Conservation (phyloP, 2,113 vertebrate species). For the Callocephalon fimbriatum region DNA sequence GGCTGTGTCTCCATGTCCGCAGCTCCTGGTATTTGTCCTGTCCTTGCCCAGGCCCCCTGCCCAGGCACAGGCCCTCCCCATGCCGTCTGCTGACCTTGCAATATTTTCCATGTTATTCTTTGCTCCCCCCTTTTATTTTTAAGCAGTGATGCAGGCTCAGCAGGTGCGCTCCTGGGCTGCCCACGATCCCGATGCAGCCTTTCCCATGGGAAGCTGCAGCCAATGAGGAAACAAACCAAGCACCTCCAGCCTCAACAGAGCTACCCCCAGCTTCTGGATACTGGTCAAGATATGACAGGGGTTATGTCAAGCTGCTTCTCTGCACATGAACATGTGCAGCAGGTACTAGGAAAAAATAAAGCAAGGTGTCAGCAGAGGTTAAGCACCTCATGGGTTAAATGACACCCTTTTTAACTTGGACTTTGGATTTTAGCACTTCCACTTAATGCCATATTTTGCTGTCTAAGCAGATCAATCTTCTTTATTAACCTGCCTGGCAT, state of each 20-base stretch:
- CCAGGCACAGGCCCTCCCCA: neutral
- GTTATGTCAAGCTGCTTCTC: neutral
- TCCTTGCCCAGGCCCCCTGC: neutral
- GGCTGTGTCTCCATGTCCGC: neutral
- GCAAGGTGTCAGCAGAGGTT: neutral
- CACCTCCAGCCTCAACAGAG: neutral
- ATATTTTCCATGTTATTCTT: constrained; percentile 10
- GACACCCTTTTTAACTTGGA: neutral
- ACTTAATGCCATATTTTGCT: neutral
- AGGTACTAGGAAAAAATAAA: neutral
- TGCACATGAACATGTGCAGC: neutral
- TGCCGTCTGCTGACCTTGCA: neutral
- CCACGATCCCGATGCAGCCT: neutral
- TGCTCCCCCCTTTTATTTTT: constrained; percentile 38
- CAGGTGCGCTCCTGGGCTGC: neutral
- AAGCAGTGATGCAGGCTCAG: constrained; percentile 6
- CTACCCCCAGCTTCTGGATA: neutral
- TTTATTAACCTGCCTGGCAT: neutral
- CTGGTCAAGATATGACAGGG: neutral
- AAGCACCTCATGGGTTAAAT: neutral
- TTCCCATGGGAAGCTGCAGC: accelerated
- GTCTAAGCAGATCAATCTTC: neutral
- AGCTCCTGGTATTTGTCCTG: neutral
- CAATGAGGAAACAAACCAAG: neutral
- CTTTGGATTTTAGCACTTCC: neutral